These are phyloP conservation scores for Fragum whitleyi DNA, from an alignment of 2,888 invertebrate genomes.

Conservation along the genomic window DNA sequence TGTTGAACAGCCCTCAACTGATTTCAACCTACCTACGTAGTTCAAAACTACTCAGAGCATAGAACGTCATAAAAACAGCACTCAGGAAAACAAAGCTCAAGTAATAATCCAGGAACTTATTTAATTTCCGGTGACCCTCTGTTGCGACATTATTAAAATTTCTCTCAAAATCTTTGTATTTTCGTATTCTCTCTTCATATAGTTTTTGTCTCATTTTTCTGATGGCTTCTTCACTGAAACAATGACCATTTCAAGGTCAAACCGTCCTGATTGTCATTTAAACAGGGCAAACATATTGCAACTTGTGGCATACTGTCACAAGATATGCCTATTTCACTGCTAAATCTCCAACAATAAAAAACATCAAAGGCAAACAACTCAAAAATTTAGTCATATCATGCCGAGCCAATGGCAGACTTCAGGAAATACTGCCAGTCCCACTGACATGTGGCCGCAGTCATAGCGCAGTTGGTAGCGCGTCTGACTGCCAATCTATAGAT, in stretches of 20 bases:
- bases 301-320: too few relatives aligned
- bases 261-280: too few relatives aligned
- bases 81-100: background rate
- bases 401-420: too few relatives aligned
- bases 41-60: background rate
- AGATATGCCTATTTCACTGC: too few relatives aligned
- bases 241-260: background rate
- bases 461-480: too few relatives aligned
- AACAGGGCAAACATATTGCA: too few relatives aligned
- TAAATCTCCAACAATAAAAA: too few relatives aligned
- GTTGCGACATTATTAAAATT: background rate
- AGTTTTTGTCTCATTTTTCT: constrained; percentile 8
- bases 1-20: background rate
- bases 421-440: too few relatives aligned
- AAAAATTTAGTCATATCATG: too few relatives aligned
- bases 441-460: too few relatives aligned
- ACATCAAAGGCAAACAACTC: too few relatives aligned
- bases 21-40: background rate
- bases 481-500: too few relatives aligned
- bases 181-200: background rate
- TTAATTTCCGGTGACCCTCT: background rate
- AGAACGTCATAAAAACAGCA: background rate
- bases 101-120: background rate
- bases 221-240: constrained; percentile 14
- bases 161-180: constrained; percentile 6